Percentiles rank a stretch among this genome's conserved stretches.
These are phyloP conservation scores for Phania funesta DNA, from an alignment of 2,888 invertebrate species.

Conservation along the genomic window DNA sequence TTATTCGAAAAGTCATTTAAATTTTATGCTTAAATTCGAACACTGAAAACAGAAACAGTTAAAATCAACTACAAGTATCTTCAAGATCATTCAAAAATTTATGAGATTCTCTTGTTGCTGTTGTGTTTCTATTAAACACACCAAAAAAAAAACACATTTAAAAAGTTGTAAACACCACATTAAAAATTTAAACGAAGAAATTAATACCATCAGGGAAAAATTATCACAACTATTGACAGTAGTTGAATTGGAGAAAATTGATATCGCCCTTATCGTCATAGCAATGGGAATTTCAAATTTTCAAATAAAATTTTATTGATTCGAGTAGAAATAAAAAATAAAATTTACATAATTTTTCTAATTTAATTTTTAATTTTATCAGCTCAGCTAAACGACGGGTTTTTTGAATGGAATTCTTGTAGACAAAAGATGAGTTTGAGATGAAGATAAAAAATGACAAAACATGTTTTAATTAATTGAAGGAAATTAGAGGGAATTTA, in stretches of 20 bases:
- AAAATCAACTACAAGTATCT: neutral
- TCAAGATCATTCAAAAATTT: slow-evolving; percentile 23
- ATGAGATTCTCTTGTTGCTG: neutral
- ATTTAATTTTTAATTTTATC: neutral
- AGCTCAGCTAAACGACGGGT: slow-evolving; percentile 23
- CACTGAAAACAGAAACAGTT: slow-evolving; percentile 8
- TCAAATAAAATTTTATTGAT: slow-evolving; percentile 40
- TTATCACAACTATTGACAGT: slow-evolving; percentile 23
- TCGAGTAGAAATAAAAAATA: neutral
- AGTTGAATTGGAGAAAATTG: slow-evolving; percentile 46
- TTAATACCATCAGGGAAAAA: neutral
- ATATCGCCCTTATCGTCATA: slow-evolving; percentile 7
- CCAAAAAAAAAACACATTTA: neutral
- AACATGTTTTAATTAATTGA: slow-evolving; percentile 30
- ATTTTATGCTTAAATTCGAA: slow-evolving; percentile 18
- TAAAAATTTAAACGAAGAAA: neutral
- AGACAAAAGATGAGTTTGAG: neutral
- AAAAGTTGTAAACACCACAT: slow-evolving; percentile 47
- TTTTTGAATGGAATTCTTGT: neutral
- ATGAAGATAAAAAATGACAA: neutral
- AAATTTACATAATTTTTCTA: slow-evolving; percentile 48
- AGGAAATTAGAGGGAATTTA: slow-evolving; percentile 3
- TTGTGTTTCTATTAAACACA: neutral
- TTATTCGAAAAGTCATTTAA: slow-evolving; percentile 32
- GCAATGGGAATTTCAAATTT: slow-evolving; percentile 40